Evolutionary conservation across 2,797 vertebrate genomes (phyloP).

Genomic region (Epinephelus awoara): DNA sequence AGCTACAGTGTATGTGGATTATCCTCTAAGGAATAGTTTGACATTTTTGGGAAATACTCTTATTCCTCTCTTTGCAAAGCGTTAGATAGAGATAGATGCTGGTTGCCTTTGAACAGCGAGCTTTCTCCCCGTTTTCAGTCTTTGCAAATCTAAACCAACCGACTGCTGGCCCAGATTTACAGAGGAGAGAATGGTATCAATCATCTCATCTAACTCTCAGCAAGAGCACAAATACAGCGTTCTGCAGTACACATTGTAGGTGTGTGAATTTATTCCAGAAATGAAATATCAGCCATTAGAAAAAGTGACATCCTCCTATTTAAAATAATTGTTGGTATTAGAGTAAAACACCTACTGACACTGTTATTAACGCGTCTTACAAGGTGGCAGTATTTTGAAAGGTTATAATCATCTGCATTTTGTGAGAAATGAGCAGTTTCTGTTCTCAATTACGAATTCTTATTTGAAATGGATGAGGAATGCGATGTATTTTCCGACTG

Average conservation of each 20-base stretch:
- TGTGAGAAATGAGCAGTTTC: background rate
- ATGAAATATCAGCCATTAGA: background rate
- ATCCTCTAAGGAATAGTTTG: slow-evolving; percentile 24
- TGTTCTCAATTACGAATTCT: background rate
- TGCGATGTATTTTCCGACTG: slow-evolving; percentile 25
- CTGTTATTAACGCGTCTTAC: background rate
- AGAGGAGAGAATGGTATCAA: background rate
- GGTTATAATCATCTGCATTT: slow-evolving; percentile 5
- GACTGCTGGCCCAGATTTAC: background rate
- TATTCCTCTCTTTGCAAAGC: background rate
- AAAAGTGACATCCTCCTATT: background rate
- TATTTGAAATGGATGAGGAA: slow-evolving; percentile 17
- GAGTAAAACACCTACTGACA: background rate
- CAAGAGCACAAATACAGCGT: background rate
- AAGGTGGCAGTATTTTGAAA: slow-evolving; percentile 20
- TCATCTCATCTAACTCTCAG: background rate
- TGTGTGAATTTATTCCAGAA: background rate
- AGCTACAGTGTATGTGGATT: slow-evolving; percentile 21
- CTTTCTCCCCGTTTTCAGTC: too few species aligned
- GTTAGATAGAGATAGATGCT: background rate
- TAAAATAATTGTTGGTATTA: background rate
- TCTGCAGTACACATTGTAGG: background rate
- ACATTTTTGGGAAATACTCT: slow-evolving; percentile 12
- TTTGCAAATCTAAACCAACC: too few species aligned
- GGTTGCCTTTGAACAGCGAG: background rate